Base-by-base conservation (phyloP, 2,113 vertebrate genomes). In the Dicrurus megarhynchus region DNA sequence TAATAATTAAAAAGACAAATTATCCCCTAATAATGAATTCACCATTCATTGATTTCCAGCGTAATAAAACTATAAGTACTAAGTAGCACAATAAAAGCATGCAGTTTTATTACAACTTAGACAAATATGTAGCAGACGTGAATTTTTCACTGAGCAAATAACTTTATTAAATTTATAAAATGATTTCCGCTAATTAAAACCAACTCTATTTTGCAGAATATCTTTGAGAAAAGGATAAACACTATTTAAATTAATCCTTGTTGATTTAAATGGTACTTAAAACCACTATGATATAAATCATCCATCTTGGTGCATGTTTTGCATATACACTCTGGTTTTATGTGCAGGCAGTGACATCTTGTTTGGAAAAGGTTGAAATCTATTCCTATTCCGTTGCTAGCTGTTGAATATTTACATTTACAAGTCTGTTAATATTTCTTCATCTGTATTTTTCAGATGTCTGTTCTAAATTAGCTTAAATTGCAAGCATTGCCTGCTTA, bases 131-230 rank as follows among this genome's bases (percentile, higher is more conserved):
- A 61, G 41, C 41, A 90, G 67, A 61, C 52, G 49, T 22, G 9
- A 26, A 69, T 53, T 56, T 86, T 88, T 85, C 37, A 69, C 23
- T 47, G 13, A 81, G 55, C 33, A 92, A 93, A 93, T 50, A 77
- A 52, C 68, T 76, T 81, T 47, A 86, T 88, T 85, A 69, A 32
- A 76, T 71, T 92, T 82, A 88, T 87, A 37, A 85, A 90, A 84
- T 84, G 94, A 76, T 75, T 77, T 61, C 60, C 78, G 33, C n/a
- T 90, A 92, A 88, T 88, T 88, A 92, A 16, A 90, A 80, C 17
- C 46, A n/a, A 71, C 10, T 22, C 63, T 44, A 33, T 84, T 92
- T 90, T 84, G 26, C 50, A 47, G 39, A 90, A 47, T 74, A 93
- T 67, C 42, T 86, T 42, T 55, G 23, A 33, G 46, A 89, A 83